Percentiles rank a stretch among this genome's conserved stretches.
Evolutionary conservation across 2,797 vertebrate genomes (phyloP).

Genomic region (Meriones psammophilus): DNA sequence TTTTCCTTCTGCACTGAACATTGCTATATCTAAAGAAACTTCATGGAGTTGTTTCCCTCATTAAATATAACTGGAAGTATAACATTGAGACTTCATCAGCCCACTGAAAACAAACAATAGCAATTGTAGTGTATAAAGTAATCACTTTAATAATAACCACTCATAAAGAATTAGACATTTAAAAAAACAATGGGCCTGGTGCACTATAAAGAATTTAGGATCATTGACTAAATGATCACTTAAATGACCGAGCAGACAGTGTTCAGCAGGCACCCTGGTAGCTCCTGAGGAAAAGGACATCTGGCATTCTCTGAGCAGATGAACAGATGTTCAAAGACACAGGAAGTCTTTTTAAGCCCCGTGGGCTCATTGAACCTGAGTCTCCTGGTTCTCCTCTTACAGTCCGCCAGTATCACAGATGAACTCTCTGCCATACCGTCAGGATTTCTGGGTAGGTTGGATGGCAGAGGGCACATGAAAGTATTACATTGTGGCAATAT

Average conservation of each 20-base stretch:
- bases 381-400: not conserved
- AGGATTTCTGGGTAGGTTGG: not conserved
- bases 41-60: constrained; percentile 40
- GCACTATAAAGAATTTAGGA: not conserved
- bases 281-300: not conserved
- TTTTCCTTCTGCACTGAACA: not conserved
- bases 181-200: not conserved
- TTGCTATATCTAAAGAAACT: not conserved
- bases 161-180: not conserved
- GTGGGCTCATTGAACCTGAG: not conserved
- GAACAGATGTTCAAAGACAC: not conserved
- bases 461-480: not conserved
- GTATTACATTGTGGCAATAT: not conserved
- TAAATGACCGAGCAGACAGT: not conserved
- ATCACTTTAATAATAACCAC: not conserved
- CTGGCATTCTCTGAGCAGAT: not conserved
- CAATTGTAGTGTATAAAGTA: constrained; percentile 60
- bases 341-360: not conserved
- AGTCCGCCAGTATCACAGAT: not conserved
- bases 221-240: not conserved
- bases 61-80: constrained; percentile 24
- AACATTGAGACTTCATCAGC: not conserved
- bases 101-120: not conserved
- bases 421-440: not conserved
- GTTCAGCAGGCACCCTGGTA: not conserved